Evolutionary conservation across 2,113 vertebrate species (phyloP).

Genomic region (Heterochromis multidens): DNA sequence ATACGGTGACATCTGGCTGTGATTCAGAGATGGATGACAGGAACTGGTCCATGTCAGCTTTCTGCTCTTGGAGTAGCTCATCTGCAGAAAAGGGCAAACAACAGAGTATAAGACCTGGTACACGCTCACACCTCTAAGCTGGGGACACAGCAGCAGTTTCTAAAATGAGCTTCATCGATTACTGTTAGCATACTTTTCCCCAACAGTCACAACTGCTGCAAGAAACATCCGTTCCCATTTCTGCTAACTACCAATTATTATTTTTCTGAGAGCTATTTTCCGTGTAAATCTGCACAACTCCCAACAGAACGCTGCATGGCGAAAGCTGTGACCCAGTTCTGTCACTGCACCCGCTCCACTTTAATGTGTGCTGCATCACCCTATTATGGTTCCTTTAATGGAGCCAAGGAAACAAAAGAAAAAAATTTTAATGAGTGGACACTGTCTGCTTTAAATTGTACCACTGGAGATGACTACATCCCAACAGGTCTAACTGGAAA

Average conservation of each 20-base stretch:
- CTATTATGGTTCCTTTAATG: conserved; percentile 7
- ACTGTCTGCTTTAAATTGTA: neutral
- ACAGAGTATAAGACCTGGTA: neutral
- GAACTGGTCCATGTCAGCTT: conserved; percentile 94
- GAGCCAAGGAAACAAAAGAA: conserved; percentile 4
- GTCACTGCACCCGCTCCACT: conserved; percentile 50
- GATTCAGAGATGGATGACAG: conserved; percentile 91
- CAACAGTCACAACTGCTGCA: neutral
- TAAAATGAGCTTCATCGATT: conserved; percentile 4
- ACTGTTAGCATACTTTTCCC: neutral
- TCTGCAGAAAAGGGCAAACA: conserved; percentile 71
- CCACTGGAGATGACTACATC: neutral
- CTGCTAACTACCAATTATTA: conserved; percentile 58
- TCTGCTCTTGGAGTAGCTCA: conserved; percentile 92
- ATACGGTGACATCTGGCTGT: conserved; percentile 87
- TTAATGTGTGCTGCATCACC: conserved; percentile 40
- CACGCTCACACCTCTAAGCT: neutral
- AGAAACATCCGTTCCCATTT: conserved; percentile 20
- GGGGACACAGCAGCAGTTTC: neutral
- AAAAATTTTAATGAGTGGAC: neutral
- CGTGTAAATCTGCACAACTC: conserved; percentile 50
- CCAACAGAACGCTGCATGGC: conserved; percentile 41
- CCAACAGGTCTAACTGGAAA: neutral
- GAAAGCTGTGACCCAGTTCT: conserved; percentile 73
- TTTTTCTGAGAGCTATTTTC: conserved; percentile 49